Evolutionary conservation across 2,888 invertebrate genomes (phyloP).

Genomic region (Sialis fuliginosa): DNA sequence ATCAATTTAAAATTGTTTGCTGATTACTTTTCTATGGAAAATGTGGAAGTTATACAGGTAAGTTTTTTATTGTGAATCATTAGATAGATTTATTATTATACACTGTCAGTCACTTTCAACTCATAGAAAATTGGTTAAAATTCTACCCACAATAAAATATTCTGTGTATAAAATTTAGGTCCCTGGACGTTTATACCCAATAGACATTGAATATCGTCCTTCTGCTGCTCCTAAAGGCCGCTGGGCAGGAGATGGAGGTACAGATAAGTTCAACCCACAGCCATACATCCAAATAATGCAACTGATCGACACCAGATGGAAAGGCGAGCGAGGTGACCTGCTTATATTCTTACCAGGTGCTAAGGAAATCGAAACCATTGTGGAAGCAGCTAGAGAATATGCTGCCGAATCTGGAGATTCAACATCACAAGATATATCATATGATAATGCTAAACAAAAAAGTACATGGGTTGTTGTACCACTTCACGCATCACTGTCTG

Average conservation of each 20-base stretch:
- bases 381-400: constrained; percentile 74
- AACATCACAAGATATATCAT: no score
- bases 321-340: constrained; percentile 80
- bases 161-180: constrained; percentile 34
- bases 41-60: constrained; percentile 67
- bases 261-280: constrained; percentile 70
- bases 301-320: constrained; percentile 79
- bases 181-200: constrained; percentile 87
- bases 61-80: constrained; percentile 8
- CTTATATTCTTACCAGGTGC: constrained; percentile 90
- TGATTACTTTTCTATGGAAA: constrained; percentile 66
- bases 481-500: constrained; percentile 79
- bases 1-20: constrained; percentile 92
- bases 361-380: constrained; percentile 75
- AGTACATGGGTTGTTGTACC: constrained; percentile 74
- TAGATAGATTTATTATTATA: no score
- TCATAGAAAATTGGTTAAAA: not conserved
- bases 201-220: constrained; percentile 76
- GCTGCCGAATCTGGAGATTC: constrained; percentile 34
- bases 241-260: constrained; percentile 9
- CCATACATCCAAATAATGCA: constrained; percentile 88
- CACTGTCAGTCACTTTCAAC: not conserved
- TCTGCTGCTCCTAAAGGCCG: constrained; percentile 32
- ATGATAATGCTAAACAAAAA: constrained; percentile 26
- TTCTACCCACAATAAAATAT: not conserved